Conservation (phyloP, 2,888 invertebrate species). For the Eupithecia subfuscata region DNA sequence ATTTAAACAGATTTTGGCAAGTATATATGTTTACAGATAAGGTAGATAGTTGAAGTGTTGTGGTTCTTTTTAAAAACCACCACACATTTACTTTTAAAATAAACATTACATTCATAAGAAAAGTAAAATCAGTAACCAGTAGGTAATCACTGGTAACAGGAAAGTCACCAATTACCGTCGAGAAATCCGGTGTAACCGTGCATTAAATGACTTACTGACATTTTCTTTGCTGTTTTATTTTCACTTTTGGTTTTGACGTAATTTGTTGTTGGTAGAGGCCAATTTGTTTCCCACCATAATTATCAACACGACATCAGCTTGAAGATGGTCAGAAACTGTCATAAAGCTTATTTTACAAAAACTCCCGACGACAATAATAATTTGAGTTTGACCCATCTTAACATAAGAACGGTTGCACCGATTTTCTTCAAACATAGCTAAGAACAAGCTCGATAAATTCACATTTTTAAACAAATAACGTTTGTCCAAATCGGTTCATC, state of each 20-base stretch:
- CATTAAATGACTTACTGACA: conserved; percentile 59
- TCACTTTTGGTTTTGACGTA: conserved; percentile 47
- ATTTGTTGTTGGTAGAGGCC: neutral
- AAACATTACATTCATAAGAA: neutral
- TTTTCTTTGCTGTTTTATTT: conserved; percentile 52
- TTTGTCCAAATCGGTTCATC: neutral
- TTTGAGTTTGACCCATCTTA: neutral
- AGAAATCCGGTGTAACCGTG: conserved; percentile 66
- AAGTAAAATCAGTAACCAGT: conserved; percentile 19
- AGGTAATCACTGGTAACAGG: conserved; percentile 42
- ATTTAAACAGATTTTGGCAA: too few relatives aligned
- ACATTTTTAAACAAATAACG: too few relatives aligned
- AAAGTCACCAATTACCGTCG: conserved; percentile 65
- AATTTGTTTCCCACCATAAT: neutral
- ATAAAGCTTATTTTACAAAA: neutral
- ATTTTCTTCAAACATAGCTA: neutral
- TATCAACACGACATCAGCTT: neutral
- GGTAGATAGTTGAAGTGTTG: too few relatives aligned
- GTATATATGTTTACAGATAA: too few relatives aligned
- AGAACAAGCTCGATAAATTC: neutral
- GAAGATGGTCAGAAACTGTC: neutral
- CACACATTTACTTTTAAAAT: neutral
- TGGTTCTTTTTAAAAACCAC: neutral
- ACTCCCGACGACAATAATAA: neutral
- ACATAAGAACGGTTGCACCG: neutral